Conservation (phyloP, 2,888 invertebrate species). For the Leucania comma region DNA sequence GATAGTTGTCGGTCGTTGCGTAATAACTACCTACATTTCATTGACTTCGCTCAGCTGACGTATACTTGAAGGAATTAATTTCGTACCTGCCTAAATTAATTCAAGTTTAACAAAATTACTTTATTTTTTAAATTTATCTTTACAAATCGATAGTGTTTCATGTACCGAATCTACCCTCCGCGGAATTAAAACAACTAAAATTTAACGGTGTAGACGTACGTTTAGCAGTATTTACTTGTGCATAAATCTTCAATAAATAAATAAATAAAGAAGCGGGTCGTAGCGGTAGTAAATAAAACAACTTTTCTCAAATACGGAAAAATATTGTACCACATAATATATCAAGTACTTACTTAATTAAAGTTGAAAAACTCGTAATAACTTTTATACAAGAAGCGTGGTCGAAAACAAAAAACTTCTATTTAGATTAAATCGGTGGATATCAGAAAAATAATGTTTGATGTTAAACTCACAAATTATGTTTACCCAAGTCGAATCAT, state of each 20-base stretch:
- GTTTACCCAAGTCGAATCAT: conserved; percentile 34
- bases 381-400: conserved; percentile 43
- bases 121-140: too few species aligned
- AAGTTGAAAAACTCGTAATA: conserved; percentile 65
- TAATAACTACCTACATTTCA: too few species aligned
- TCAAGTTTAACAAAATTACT: too few species aligned
- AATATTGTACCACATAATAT: conserved; percentile 35
- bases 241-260: conserved; percentile 7
- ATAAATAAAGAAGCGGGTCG: conserved; percentile 23
- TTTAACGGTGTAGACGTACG: too few species aligned
- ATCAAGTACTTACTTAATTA: conserved; percentile 62
- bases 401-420: conserved; percentile 56
- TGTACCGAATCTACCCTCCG: too few species aligned
- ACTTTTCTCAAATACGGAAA: conserved; percentile 44
- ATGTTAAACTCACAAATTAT: conserved; percentile 38
- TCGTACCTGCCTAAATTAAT: too few species aligned
- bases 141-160: too few species aligned
- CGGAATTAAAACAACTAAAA: too few species aligned
- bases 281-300: conserved; percentile 38
- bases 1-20: too few species aligned
- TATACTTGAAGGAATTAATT: too few species aligned
- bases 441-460: conserved; percentile 44
- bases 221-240: too few species aligned
- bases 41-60: too few species aligned
- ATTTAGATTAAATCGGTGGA: conserved; percentile 53